Base-by-base conservation (phyloP, 2,113 vertebrate genomes). In the Acinonyx jubatus region DNA sequence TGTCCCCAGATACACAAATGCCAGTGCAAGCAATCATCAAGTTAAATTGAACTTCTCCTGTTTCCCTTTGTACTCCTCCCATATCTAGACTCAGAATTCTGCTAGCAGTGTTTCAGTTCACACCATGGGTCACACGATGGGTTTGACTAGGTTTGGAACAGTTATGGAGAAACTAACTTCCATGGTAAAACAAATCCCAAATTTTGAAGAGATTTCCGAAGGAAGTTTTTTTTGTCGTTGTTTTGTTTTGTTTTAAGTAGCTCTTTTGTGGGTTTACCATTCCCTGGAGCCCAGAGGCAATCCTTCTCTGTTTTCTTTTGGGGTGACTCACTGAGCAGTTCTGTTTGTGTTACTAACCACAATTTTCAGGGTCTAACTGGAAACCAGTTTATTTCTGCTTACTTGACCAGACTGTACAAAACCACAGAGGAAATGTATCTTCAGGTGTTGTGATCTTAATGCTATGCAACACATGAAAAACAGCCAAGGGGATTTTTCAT, bases 361-460 rank as follows among this genome's bases (percentile, higher is more conserved):
- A 65, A 36, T 5, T 27, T 76, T 76, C 29, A 45, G 63, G 91
- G 12, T 63, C 45, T 86, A 96, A 61, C 38, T 69, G 55, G 83
- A 96, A 93, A 76, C 13, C 11, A 66, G 29, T 90, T 79, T 94
- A n/a, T 38, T 86, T 89, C 88, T 76, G 55, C 65, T 85, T 89
- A 81, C 65, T n/a, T 90, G 25, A 84, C 69, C 91, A 90, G 68
- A 90, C 52, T 52, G n/a, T 14, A 31, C 23, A 23, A 86, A 94
- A 29, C 80, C 71, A 57, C 36, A 76, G 25, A 81, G 66, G 55
- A 73, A 94, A 89, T 79, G 8, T 57, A 68, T 18, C 63, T 80
- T 81, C n/a, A 76, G n/a, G 15, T 50, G 83, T 38, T 86, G 8
- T 21, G 41, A 25, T 89, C n/a, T 93, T 85, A 95, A 81, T 71